Conservation (phyloP, 2,797 vertebrate species). For the Danionella dracula region DNA sequence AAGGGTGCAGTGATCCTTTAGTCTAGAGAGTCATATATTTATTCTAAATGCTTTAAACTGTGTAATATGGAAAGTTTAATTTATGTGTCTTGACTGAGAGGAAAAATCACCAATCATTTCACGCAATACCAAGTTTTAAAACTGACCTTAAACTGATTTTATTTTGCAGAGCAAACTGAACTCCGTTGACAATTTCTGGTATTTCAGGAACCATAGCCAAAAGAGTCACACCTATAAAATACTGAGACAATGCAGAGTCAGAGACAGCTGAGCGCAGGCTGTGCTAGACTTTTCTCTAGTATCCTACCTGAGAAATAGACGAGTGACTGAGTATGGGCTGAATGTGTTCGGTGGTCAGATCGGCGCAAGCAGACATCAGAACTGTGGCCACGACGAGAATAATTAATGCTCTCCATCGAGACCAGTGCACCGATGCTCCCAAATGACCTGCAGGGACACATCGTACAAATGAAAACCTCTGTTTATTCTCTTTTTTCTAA, state of each 20-base stretch:
- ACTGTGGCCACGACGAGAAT: conserved; percentile 77
- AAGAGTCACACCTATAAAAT: conserved; percentile 83
- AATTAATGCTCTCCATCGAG: conserved; percentile 73
- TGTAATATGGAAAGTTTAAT: no score
- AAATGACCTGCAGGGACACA: conserved; percentile 52
- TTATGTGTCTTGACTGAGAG: no score
- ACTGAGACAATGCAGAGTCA: conserved; percentile 56
- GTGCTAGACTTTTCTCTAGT: not conserved
- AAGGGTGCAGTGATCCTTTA: no score
- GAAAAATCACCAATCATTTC: not conserved
- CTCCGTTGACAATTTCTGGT: conserved; percentile 85
- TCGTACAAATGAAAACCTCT: no score
- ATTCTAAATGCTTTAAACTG: no score
- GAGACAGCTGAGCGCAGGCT: no score
- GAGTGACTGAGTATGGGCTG: conserved; percentile 80
- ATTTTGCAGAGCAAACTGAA: conserved; percentile 88
- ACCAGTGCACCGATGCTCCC: conserved; percentile 73
- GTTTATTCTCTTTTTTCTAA: no score
- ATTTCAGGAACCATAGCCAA: conserved; percentile 86
- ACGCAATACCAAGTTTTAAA: no score
- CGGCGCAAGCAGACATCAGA: conserved; percentile 82
- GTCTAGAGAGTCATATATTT: no score
- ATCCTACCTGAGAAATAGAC: conserved; percentile 76
- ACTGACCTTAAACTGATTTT: conserved; percentile 83
- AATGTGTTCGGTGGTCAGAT: conserved; percentile 84